phyloP scores from a whole-genome alignment of 2,113 vertebrate genomes.

The Damaliscus lunatus region DNA sequence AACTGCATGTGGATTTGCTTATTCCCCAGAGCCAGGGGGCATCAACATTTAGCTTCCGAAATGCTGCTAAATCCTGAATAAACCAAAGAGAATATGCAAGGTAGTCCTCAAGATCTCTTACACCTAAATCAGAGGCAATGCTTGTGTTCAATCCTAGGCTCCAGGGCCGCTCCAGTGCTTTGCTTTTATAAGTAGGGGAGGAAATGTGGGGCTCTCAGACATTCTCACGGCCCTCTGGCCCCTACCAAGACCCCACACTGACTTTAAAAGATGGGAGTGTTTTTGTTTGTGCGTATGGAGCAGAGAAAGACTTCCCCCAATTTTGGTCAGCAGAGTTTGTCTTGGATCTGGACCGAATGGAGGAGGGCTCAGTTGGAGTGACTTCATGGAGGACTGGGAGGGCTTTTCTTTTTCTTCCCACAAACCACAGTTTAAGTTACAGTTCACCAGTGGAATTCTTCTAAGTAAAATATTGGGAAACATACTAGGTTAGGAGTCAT shows the following conservation, averaged over 20 bases:
- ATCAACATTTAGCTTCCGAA: slow-evolving; percentile 26
- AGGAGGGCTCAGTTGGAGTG: background rate
- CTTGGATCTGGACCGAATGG: background rate
- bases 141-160: background rate
- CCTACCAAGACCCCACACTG: background rate
- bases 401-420: background rate
- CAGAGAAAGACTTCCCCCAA: background rate
- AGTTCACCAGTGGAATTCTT: background rate
- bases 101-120: background rate
- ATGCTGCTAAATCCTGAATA: background rate
- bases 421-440: background rate
- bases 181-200: background rate
- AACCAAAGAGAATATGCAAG: background rate
- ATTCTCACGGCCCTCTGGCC: background rate
- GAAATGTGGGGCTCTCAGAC: background rate
- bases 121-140: background rate
- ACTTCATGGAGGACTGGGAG: background rate
- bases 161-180: background rate
- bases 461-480: background rate
- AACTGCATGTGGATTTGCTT: slow-evolving; percentile 40
- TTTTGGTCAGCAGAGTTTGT: background rate
- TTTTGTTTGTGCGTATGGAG: background rate
- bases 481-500: background rate
- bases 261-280: background rate
- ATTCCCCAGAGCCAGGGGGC: background rate